Evolutionary conservation across 1,140 invertebrate genomes (phyloP).

Genomic region (Idris sp.): DNA sequence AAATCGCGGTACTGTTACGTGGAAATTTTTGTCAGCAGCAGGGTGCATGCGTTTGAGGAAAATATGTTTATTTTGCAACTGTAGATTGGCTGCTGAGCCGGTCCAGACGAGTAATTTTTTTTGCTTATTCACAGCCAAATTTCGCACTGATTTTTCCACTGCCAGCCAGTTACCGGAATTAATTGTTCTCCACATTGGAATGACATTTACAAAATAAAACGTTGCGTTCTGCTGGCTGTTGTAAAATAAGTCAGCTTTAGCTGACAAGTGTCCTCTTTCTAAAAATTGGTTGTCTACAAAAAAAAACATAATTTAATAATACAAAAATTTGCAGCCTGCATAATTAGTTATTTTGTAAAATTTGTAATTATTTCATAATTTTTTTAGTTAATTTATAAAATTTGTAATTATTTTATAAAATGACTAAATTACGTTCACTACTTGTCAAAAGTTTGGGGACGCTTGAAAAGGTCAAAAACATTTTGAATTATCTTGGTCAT

Average conservation of each 20-base stretch:
- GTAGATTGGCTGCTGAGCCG: neutral
- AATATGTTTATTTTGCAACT: neutral
- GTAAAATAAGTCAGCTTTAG: constrained; percentile 19
- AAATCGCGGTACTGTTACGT: neutral
- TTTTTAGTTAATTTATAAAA: too few relatives aligned
- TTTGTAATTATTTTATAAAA: too few relatives aligned
- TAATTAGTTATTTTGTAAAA: too few relatives aligned
- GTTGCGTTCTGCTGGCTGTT: constrained; percentile 11
- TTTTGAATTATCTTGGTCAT: too few relatives aligned
- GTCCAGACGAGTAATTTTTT: constrained; percentile 8
- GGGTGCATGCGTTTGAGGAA: neutral
- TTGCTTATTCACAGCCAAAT: neutral
- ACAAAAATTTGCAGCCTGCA: too few relatives aligned
- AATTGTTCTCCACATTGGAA: constrained; percentile 32
- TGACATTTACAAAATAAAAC: constrained; percentile 14
- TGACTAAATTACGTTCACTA: too few relatives aligned
- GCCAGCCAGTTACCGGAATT: constrained; percentile 16
- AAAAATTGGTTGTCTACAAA: constrained; percentile 11
- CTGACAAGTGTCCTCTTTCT: constrained; percentile 20
- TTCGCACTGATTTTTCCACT: constrained; percentile 9
- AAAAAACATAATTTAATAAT: too few relatives aligned
- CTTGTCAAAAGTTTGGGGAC: too few relatives aligned
- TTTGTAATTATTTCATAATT: too few relatives aligned
- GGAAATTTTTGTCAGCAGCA: neutral
- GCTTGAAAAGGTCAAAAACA: too few relatives aligned